Base-by-base conservation (phyloP, 2,797 vertebrate species). In the Varecia variegata region DNA sequence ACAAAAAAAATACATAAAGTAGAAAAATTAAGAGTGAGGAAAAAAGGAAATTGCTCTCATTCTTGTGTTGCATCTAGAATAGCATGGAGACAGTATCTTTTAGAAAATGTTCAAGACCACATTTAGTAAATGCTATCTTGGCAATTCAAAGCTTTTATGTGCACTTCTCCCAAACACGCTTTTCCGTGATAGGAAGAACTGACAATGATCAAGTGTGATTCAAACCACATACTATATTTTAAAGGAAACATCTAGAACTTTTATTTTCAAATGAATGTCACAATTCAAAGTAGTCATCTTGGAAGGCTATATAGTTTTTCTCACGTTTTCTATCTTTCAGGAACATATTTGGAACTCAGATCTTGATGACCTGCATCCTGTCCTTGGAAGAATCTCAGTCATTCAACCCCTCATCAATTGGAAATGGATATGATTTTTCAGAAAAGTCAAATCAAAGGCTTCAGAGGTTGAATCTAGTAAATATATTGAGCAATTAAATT, bases 281-380 rank as follows among this genome's bases (percentile, higher is more conserved):
- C 25, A 77, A 89, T 92, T 82, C 9, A 91, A 91, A 82, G 45
- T 70, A 83, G 45, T 88, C 12, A 79, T 52, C 38, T 43, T 40
- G 7, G 32, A 86, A 82, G 54, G 14, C 27, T 68, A 40, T 15
- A 38, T 13, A 17, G 3, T 47, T 85, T 91, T 88, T 71, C 67
- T 89, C 43, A 86, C 40, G 13, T 70, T 96, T 90, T 94, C 10
- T 50, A 35, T 87, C 77, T 93, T 88, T 82, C 30, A 38, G 77
- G 65, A 79, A 79, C 30, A n/a, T 30, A 35, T n/a, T 62, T 83
- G 50, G 54, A 80, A 85, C 18, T 68, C 20, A 62, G 56, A 91
- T 68, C 58, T 91, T 88, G 60, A 47, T 23, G 47, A 43, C 14
- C 20, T 77, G 2, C 7, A 40, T 76, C 11, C 65, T 50, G 68